phyloP scores from a whole-genome alignment of 1,140 invertebrate species.

The Drosophila azteca region DNA sequence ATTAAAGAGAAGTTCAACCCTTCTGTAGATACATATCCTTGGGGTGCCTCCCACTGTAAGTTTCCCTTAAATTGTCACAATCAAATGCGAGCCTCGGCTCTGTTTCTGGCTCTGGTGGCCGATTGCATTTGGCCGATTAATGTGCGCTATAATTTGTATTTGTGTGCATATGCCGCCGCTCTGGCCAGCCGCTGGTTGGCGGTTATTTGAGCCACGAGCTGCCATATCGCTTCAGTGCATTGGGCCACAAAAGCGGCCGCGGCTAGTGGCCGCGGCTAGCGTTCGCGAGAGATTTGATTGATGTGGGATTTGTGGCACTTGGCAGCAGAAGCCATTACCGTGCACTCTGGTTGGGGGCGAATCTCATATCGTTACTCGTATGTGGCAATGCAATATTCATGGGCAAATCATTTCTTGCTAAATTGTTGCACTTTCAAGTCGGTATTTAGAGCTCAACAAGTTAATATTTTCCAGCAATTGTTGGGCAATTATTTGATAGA shows the following conservation, averaged over 20 bases:
- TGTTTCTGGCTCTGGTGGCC: not conserved
- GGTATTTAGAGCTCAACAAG: not conserved
- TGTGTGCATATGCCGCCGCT: constrained; percentile 21
- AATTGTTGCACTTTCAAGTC: no score
- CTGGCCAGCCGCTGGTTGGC: no score
- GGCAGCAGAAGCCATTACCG: constrained; percentile 21
- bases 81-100: not conserved
- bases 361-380: no score
- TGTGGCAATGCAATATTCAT: constrained; percentile 2
- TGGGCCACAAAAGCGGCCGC: not conserved
- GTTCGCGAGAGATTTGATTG: constrained; percentile 52
- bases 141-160: constrained; percentile 55
- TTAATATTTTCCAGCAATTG: no score
- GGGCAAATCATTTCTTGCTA: no score
- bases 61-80: no score
- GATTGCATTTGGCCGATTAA: constrained; percentile 54
- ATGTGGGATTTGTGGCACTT: constrained; percentile 77
- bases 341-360: no score
- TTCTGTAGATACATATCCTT: no score
- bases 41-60: no score
- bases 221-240: constrained; percentile 56
- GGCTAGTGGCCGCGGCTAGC: no score
- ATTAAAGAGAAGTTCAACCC: no score
- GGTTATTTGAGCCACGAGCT: constrained; percentile 67
- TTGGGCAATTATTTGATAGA: constrained; percentile 6